Conservation (phyloP, 2,797 vertebrate genomes). For the Propithecus deckenii region DNA sequence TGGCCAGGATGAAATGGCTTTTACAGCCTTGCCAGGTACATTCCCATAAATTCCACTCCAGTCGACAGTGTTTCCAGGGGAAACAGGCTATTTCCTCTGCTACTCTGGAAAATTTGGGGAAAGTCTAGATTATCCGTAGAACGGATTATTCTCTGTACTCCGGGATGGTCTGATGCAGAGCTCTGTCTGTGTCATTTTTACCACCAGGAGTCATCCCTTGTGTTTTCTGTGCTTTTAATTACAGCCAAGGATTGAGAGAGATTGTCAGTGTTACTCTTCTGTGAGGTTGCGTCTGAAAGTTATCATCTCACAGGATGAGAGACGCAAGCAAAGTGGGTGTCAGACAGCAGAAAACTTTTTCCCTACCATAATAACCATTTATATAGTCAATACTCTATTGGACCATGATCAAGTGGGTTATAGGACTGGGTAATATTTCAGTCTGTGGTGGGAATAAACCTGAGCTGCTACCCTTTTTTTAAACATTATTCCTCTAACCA, state of each 20-base stretch:
- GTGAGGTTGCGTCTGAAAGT: background rate
- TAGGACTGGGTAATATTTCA: too few species aligned
- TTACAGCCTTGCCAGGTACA: background rate
- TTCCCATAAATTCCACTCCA: background rate
- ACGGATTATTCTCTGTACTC: background rate
- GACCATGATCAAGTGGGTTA: background rate
- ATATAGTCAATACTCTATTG: background rate
- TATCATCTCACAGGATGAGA: background rate
- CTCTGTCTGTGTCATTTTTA: background rate
- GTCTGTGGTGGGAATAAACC: background rate
- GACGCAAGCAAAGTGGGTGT: background rate
- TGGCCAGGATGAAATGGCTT: background rate
- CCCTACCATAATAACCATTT: background rate
- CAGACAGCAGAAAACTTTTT: background rate
- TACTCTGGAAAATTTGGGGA: background rate
- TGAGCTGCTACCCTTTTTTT: background rate
- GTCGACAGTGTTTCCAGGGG: background rate
- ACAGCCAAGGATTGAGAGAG: background rate
- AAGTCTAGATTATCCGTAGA: background rate
- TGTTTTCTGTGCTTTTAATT: background rate
- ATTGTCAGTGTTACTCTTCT: background rate
- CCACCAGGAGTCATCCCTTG: background rate
- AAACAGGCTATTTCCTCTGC: constrained; percentile 22
- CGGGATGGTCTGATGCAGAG: background rate
- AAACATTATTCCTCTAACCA: background rate